Evolutionary conservation across 2,113 vertebrate genomes (phyloP), one percentile per base, ranked within the genome.

Genomic region (Rhineura floridana): DNA sequence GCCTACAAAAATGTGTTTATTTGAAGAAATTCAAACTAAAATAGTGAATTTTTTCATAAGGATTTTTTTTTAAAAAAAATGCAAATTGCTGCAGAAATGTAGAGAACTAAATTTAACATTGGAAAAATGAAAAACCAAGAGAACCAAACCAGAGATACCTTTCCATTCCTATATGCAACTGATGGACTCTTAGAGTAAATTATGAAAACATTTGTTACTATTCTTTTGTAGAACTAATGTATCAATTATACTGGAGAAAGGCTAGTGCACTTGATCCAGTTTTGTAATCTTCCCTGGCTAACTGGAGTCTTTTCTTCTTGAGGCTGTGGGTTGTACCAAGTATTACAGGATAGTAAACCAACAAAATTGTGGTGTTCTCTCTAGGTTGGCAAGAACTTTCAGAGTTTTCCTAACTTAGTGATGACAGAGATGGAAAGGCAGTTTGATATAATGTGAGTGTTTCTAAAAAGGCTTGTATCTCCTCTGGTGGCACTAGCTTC

Each of bases 391-490:
- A 6, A 44, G 75, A 73, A 94, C 81, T 76, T 94, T 93, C 90
- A 79, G 93, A 92, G 88, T 93, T 81, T 94, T 95, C 80, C 86
- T 21, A 42, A 88, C 79, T 93, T 95, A 90, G 30, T 89, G 50
- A 1, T 92, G 84, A 91, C 91, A 92, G 92, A 82, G 88, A 95
- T 62, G 33, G 42, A 42, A 93, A 94, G 75, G 55, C 89, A 92
- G 91, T 91, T 94, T 94, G 90, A 84, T 94, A 90, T 95, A 95
- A 95, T 92, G 78, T 63, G 94, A 95, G 91, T 81, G 2, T 89
- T 96, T 94, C 87, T 95, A 39, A 92, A 95, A 95, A 93, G 81
- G 76, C 91, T 93, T 48, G 59, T 88, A 79, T 93, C 92, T 96
- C 59, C 93, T 95, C 89, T 91, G 89, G 89, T 88, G 91, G 91